Evolutionary conservation across 2,888 invertebrate genomes (phyloP), one percentile per base, ranked within the genome.

Genomic region (Leptura quadrifasciata): DNA sequence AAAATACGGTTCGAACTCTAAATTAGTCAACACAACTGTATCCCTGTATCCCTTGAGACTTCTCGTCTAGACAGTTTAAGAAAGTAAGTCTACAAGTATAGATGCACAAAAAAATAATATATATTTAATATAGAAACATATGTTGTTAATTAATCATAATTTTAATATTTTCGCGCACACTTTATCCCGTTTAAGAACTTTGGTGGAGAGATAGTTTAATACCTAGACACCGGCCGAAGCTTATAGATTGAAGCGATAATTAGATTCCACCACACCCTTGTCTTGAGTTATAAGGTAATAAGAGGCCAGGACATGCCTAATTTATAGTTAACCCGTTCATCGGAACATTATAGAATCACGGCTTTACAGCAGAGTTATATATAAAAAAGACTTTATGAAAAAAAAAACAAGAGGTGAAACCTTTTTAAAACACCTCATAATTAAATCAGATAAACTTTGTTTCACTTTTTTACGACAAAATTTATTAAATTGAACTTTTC

Each of bases 281-380:
- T 87, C 88, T 87, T 88, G 87, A 88, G 88, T 89, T 88, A 88
- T 88, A 88, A 88, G 88, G 88, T 88, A 89, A 89, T 89, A 88
- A 88, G 88, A 88, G 86, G 87, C 87, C 86, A 85, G 83, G 87
- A 87, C 88, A 86, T 86, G 88, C 84, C 85, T 88, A 88, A 88
- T 88, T 89, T 88, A 88, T 88, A 87, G 88, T 86, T 85, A 86
- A 86, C 86, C 87, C 87, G 83, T 78, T 84, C 84, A 84, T 83
- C 82, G 81, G 82, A 82, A 84, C 84, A 81, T 83, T 84, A 81
- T 79, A 83, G 80, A 82, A 79, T 54, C 76, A 68, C 75, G 70
- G 72, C 80, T 76, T 78, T 74, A 76, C 77, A 76, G 77, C 77
- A 76, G 78, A 73, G 72, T 82, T 80, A 80, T 81, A 83, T 83